Evolutionary conservation across 2,888 invertebrate species (phyloP).

Genomic region (Ctenicera cuprea): DNA sequence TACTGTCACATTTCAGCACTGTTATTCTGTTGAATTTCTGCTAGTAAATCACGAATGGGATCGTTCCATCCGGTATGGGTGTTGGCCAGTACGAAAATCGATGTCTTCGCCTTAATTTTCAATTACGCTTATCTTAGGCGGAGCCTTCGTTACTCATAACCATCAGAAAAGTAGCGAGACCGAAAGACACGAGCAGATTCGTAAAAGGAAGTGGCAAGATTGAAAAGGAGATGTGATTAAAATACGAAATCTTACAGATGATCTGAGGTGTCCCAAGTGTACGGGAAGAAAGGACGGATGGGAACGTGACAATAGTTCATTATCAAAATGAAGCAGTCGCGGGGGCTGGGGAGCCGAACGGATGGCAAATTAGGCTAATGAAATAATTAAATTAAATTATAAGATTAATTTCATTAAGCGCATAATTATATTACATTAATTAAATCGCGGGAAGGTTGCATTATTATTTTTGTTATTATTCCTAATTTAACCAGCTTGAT

Average conservation of each 20-base stretch:
- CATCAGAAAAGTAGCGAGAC: constrained; percentile 7
- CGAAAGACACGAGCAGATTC: constrained; percentile 16
- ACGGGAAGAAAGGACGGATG: constrained; percentile 42
- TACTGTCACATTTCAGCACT: too few relatives aligned
- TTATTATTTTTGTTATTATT: constrained; percentile 37
- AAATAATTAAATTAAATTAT: constrained; percentile 54
- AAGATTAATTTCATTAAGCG: constrained; percentile 52
- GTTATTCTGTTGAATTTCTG: too few relatives aligned
- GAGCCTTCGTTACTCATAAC: constrained; percentile 15
- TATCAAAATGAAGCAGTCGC: constrained; percentile 52
- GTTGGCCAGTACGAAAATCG: constrained; percentile 4
- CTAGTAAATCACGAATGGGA: too few relatives aligned
- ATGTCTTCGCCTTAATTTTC: constrained; percentile 15
- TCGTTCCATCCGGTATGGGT: constrained; percentile 2
- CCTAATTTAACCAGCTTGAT: background rate
- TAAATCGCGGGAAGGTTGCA: constrained; percentile 38
- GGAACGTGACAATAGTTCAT: constrained; percentile 56
- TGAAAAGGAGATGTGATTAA: constrained; percentile 49
- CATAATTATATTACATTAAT: constrained; percentile 50
- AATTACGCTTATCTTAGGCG: constrained; percentile 11
- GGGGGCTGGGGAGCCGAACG: constrained; percentile 25
- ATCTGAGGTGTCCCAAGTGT: constrained; percentile 43
- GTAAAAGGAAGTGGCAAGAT: constrained; percentile 37
- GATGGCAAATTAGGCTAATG: constrained; percentile 50
- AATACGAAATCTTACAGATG: constrained; percentile 41